These are phyloP conservation scores for Pantherophis alleghaniensis DNA, from an alignment of 2,797 vertebrate genomes.

Conservation along the genomic window DNA sequence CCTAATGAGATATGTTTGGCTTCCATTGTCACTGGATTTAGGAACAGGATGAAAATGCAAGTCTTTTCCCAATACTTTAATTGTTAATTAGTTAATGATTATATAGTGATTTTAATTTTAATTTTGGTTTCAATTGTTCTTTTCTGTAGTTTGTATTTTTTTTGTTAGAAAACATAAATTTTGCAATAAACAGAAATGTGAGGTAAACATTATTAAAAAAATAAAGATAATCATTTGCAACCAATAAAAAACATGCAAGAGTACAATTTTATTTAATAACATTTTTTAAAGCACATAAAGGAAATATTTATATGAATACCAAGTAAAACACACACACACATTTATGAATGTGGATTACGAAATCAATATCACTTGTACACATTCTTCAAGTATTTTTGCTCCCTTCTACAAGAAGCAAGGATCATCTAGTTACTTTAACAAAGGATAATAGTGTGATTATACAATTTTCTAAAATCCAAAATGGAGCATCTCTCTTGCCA, in stretches of 20 bases:
- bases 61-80: background rate
- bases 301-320: background rate
- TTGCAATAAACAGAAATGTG: background rate
- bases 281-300: background rate
- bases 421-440: background rate
- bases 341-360: background rate
- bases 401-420: background rate
- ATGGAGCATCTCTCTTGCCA: background rate
- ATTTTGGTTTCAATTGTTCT: background rate
- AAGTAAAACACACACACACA: background rate
- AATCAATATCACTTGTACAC: rapidly evolving
- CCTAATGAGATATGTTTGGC: background rate
- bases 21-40: background rate
- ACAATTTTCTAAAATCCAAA: background rate
- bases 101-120: background rate
- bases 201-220: background rate
- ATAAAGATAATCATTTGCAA: background rate
- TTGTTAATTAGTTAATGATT: background rate
- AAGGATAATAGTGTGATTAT: background rate
- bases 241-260: background rate
- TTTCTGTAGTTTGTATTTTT: background rate
- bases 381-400: background rate
- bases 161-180: background rate
- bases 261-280: background rate
- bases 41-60: background rate